Percentiles rank a stretch among this genome's conserved stretches.
Conservation (phyloP, 2,113 vertebrate species). For the Peucedramus taeniatus region DNA sequence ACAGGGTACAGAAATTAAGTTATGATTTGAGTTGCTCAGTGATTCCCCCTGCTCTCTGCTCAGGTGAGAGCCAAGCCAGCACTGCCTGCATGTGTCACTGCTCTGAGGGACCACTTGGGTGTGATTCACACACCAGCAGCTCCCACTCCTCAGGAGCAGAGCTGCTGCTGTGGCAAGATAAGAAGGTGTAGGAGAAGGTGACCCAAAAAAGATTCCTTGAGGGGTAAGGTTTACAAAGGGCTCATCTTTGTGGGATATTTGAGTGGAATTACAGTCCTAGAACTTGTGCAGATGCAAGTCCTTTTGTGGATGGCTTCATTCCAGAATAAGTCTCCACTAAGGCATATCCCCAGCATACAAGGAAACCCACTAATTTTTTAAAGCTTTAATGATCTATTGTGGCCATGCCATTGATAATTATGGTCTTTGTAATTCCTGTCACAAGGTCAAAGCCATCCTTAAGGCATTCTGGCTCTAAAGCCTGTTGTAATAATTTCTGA, state of each 20-base stretch:
- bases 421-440: not conserved
- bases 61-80: not conserved
- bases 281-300: not conserved
- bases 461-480: not conserved
- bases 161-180: not conserved
- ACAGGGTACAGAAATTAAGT: not conserved
- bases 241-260: not conserved
- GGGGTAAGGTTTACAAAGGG: not conserved
- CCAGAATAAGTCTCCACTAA: not conserved
- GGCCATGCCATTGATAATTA: not conserved
- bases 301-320: not conserved
- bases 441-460: not conserved
- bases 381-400: not conserved
- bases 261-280: not conserved
- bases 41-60: not conserved
- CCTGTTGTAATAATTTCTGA: not conserved
- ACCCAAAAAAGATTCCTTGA: not conserved
- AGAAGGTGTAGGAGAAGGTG: not conserved
- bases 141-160: not conserved
- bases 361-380: not conserved
- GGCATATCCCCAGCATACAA: not conserved
- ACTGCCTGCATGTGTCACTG: not conserved
- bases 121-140: not conserved
- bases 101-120: not conserved
- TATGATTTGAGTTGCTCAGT: not conserved